A percentile compares a stretch with the other conserved stretches of the same genome.
These are phyloP conservation scores for Macrobrachium rosenbergii DNA, from an alignment of 1,140 invertebrate genomes.

Conservation along the genomic window DNA sequence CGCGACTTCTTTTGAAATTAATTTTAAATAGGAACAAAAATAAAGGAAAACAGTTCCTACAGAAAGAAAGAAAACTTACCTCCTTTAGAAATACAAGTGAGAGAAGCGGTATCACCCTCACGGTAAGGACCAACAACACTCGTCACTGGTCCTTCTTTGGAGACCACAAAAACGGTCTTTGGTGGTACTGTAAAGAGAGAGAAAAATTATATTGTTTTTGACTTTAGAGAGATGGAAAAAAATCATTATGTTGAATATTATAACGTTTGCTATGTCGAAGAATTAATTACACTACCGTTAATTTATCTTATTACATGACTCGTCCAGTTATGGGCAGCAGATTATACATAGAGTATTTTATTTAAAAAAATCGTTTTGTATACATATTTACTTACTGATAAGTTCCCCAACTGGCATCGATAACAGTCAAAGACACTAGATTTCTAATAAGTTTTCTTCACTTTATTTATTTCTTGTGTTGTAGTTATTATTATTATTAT, in stretches of 20 bases:
- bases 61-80: slow-evolving; percentile 77
- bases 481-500: slow-evolving; percentile 3
- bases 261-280: neutral
- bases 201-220: neutral
- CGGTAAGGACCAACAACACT: slow-evolving; percentile 88
- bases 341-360: too few relatives aligned
- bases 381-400: neutral
- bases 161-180: slow-evolving; percentile 19
- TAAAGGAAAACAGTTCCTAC: neutral
- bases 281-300: too few relatives aligned
- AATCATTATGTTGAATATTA: neutral
- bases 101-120: slow-evolving; percentile 84
- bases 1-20: neutral
- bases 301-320: too few relatives aligned
- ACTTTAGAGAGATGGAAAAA: neutral
- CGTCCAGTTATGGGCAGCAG: too few relatives aligned
- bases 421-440: neutral
- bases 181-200: slow-evolving; percentile 25
- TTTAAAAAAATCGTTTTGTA: too few relatives aligned
- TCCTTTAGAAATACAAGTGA: slow-evolving; percentile 89
- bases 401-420: neutral
- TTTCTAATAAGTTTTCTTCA: neutral
- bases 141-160: slow-evolving; percentile 76
- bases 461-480: neutral
- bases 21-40: too few relatives aligned